Evolutionary conservation across 2,797 vertebrate genomes (phyloP), one percentile per base, ranked within the genome.

Genomic region (Natrix natrix): DNA sequence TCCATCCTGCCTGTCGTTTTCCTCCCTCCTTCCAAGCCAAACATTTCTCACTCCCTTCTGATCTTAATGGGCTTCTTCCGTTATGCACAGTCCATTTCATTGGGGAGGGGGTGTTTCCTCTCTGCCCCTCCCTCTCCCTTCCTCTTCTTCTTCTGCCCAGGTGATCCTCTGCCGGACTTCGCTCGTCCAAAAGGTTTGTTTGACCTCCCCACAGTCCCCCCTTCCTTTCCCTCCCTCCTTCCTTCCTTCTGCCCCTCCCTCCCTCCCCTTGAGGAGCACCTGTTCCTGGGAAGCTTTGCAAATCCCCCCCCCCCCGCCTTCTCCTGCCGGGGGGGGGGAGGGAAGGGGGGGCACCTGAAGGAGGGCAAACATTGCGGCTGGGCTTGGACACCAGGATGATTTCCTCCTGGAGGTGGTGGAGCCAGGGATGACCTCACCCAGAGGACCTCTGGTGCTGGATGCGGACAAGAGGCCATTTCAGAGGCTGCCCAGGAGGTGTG

Each of bases 341-440:
- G 32, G 32, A 37, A 37, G 48, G 90, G 83, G 1, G 52, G 93
- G 26, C 91, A 93, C 93, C 94, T 92, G 96, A 94, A 89, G 88
- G 83, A 61, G 90, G 55, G 61, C 91, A 78, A 94, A 94, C 90
- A 61, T 17, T 89, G 61, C 6, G 89, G 32, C 56, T 93, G 87
- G 91, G 90, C 24, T 92, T 93, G 96, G 63, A n/a, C 26, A 93
- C 93, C 57, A 8, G n/a, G 48, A 55, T 90, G 61, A n/a, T 92
- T 96, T 95, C 95, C 94, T 95, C 59, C 86, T 90, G 0, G 3
- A 94, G 93, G 91, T 93, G 78, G 60, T 94, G 93, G 92, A 94
- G 93, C 86, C 60, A 95, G 93, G 0, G 8, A 63, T 93, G 91
- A 92, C 93, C 94, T 96, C 95, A 94, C 78, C 93, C 24, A 24